Evolutionary conservation across 2,797 vertebrate species (phyloP), one percentile per base, ranked within the genome.

Genomic region (Psittacula echo): DNA sequence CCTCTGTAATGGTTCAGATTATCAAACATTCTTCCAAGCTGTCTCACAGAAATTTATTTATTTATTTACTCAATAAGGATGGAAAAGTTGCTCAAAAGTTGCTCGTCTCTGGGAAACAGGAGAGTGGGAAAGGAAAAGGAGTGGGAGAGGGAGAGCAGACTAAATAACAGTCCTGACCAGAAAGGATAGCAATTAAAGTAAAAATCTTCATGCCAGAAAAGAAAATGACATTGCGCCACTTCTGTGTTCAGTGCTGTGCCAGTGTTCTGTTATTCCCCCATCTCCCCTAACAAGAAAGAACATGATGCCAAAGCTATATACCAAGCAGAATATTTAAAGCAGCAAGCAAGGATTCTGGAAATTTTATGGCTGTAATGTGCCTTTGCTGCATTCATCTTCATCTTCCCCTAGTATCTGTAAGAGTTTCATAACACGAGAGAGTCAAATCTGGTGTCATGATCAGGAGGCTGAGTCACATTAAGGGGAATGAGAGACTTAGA

Each of bases 1-100:
- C 97, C 97, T 97, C 94, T 24, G 65, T 98, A 98, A 98, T 98
- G 95, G 97, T 97, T 97, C 97, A 97, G 97, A 98, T 98, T 98
- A 98, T 97, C 97, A 97, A 97, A 97, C 94, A 67, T 96, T 98
- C 97, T 97, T 98, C 96, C 95, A 97, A 97, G 93, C 95, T 96
- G 95, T 95, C 97, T 97, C 79, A 0, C 72, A 74, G n/a, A 96
- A 89, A 77, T 30, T 85, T 96, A 91, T 96, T 97, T 97, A 96
- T 96, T 93, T 96, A 93, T 97, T 95, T 96, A 62, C 50, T 75
- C 73, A 76, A 16, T 78, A 73, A 77, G 37, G 68, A 75, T 71
- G 48, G 50, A 4, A 45, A 96, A 85, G 65, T 93, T 84, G 8
- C 15, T 93, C 26, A 4, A 45, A 96, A 85, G 65, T 93, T 84